phyloP scores from a whole-genome alignment of 2,797 vertebrate species.

The Gymnocypris eckloni region DNA sequence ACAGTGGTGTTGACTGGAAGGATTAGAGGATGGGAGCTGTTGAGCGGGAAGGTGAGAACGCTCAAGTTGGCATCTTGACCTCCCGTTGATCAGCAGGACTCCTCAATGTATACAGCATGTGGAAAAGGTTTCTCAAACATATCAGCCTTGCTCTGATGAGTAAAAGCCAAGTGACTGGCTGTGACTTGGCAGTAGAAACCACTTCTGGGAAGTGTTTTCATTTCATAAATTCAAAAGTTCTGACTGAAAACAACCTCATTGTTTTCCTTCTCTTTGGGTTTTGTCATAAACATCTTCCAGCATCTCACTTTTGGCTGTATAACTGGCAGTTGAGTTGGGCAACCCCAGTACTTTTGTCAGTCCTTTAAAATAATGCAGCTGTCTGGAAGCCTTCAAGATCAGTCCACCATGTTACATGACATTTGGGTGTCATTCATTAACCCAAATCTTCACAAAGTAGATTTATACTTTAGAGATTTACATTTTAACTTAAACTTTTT shows the following conservation, averaged over 20 bases:
- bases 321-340: background rate
- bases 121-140: background rate
- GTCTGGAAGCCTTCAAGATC: background rate
- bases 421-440: background rate
- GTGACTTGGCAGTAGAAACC: background rate
- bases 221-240: background rate
- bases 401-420: background rate
- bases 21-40: conserved; percentile 17
- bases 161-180: background rate
- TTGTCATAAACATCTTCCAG: background rate
- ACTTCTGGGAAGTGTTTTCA: background rate
- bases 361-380: background rate
- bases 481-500: background rate
- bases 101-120: background rate
- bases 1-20: background rate
- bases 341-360: background rate
- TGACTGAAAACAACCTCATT: background rate
- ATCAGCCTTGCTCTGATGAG: background rate
- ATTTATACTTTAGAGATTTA: background rate
- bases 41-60: background rate
- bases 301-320: background rate
- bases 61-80: conserved; percentile 12
- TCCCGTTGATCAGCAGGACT: background rate
- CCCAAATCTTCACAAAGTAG: background rate
- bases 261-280: conserved; percentile 9